Percentiles rank a stretch among this genome's conserved stretches.
phyloP scores from a whole-genome alignment of 2,113 vertebrate species.

The Oncorhynchus tshawytscha region DNA sequence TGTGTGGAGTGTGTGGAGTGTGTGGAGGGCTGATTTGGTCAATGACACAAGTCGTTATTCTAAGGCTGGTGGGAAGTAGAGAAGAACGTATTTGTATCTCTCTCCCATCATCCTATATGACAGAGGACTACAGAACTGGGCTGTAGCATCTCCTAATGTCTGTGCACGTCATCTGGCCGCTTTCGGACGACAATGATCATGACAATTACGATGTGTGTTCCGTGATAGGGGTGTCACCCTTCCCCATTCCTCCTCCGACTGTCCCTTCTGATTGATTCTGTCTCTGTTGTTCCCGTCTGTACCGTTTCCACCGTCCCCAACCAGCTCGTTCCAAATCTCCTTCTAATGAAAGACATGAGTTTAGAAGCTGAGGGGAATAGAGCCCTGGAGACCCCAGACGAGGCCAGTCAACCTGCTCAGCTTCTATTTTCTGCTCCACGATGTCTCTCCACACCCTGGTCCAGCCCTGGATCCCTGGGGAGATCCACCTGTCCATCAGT shows the following conservation, averaged over 20 bases:
- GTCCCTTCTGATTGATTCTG: constrained; percentile 38
- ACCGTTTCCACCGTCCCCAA: constrained; percentile 28
- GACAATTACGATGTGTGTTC: background rate
- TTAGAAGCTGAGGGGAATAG: too few relatives aligned
- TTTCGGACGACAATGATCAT: background rate
- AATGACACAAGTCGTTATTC: background rate
- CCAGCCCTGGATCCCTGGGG: constrained; percentile 5
- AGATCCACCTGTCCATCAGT: constrained; percentile 65
- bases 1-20: background rate
- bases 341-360: too few relatives aligned
- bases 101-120: too few relatives aligned
- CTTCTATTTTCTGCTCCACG: constrained; percentile 44
- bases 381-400: too few relatives aligned
- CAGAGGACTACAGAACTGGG: too few relatives aligned
- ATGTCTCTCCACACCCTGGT: constrained; percentile 35
- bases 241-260: background rate
- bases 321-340: too few relatives aligned
- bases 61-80: background rate
- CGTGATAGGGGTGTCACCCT: background rate
- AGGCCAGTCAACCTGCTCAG: constrained; percentile 16
- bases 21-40: background rate
- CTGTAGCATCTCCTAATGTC: too few relatives aligned
- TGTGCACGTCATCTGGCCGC: too few relatives aligned
- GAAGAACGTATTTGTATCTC: too few relatives aligned
- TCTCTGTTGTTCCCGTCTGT: constrained; percentile 34